Evolutionary conservation across 2,888 invertebrate species (phyloP).

Genomic region (Heliconius cydno): DNA sequence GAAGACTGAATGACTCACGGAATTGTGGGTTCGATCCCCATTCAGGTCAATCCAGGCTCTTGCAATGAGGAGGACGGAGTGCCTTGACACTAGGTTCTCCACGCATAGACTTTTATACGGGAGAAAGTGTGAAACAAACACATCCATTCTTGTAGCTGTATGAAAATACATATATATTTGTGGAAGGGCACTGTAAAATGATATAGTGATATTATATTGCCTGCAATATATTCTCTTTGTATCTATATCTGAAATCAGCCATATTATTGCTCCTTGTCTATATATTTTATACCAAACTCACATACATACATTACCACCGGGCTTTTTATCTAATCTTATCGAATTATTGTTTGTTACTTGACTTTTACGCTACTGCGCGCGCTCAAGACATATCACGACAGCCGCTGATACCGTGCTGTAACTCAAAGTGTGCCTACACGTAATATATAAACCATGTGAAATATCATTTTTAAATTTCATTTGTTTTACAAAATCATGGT

Average conservation of each 20-base stretch:
- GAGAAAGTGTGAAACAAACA: no score
- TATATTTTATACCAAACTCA: slow-evolving; percentile 19
- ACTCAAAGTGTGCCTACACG: background rate
- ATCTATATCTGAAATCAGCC: background rate
- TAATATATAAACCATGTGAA: background rate
- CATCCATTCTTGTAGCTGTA: no score
- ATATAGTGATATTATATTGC: background rate
- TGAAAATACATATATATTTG: no score
- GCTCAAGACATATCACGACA: slow-evolving; percentile 43
- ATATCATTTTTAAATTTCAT: slow-evolving; percentile 15
- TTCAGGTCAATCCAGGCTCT: no score
- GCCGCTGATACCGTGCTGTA: slow-evolving; percentile 33
- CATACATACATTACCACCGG: background rate
- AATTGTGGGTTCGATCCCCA: background rate
- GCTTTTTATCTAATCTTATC: slow-evolving; percentile 35
- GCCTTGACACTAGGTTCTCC: no score
- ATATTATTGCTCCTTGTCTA: background rate
- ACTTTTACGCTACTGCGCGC: slow-evolving; percentile 46
- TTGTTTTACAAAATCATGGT: background rate
- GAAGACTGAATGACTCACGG: no score
- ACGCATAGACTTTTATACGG: no score
- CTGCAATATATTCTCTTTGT: background rate
- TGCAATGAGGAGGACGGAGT: no score
- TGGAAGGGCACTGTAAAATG: no score
- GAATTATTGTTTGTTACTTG: slow-evolving; percentile 36